phyloP scores from a whole-genome alignment of 2,113 vertebrate genomes.

The Ophthalmolycus amberensis region DNA sequence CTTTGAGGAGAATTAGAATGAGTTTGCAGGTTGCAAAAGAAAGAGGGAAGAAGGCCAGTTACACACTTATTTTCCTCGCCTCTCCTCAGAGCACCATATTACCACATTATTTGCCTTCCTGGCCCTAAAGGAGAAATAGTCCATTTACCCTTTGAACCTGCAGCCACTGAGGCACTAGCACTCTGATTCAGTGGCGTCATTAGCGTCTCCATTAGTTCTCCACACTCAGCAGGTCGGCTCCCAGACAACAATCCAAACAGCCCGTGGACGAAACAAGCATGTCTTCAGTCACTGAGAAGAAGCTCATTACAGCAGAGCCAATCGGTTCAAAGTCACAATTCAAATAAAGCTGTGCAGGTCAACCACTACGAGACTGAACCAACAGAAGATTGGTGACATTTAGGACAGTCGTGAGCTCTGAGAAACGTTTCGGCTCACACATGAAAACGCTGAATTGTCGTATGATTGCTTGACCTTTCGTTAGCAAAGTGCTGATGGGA shows the following conservation, averaged over 20 bases:
- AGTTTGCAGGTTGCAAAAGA: not conserved
- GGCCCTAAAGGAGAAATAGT: constrained; percentile 41
- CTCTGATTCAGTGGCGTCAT: constrained; percentile 29
- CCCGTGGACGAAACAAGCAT: constrained; percentile 15
- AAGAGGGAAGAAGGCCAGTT: not conserved
- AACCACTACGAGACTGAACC: constrained; percentile 11
- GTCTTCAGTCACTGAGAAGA: constrained; percentile 14
- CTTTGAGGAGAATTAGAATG: not conserved
- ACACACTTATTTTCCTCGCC: not conserved
- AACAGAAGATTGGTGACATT: constrained; percentile 52
- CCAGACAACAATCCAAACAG: constrained; percentile 5
- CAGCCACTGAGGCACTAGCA: constrained; percentile 36
- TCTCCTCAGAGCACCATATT: constrained; percentile 19
- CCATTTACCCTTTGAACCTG: constrained; percentile 56
- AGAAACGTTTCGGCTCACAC: not conserved
- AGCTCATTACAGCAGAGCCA: constrained; percentile 16
- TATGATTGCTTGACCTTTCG: constrained; percentile 60
- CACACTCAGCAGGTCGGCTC: constrained; percentile 3
- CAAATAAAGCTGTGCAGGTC: constrained; percentile 23
- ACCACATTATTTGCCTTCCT: constrained; percentile 24
- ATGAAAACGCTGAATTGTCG: constrained; percentile 32
- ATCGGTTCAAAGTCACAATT: constrained; percentile 14
- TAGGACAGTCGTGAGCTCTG: constrained; percentile 15
- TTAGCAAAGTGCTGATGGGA: constrained; percentile 31
- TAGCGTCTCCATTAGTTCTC: constrained; percentile 21